Conservation (phyloP, 2,797 vertebrate genomes). For the Lycodopsis pacificus region DNA sequence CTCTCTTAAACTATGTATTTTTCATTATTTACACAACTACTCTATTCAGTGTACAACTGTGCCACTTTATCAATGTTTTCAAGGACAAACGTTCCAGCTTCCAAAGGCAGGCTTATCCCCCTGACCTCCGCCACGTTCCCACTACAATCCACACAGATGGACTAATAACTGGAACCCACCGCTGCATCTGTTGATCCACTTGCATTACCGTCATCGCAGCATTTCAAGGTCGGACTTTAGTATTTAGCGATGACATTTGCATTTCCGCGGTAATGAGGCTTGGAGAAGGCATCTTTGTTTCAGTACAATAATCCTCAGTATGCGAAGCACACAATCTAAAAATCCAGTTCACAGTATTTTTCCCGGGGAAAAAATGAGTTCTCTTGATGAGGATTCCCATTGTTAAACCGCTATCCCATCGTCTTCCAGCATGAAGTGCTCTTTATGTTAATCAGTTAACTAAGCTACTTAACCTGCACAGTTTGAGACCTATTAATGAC, state of each 20-base stretch:
- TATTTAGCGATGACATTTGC: neutral
- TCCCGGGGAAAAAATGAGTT: neutral
- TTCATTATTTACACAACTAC: neutral
- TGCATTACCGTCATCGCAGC: neutral
- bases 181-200: conserved; percentile 7
- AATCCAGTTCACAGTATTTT: neutral
- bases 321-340: neutral
- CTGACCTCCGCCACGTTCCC: neutral
- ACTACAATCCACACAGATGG: neutral
- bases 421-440: conserved; percentile 34
- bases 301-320: neutral
- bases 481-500: conserved; percentile 60
- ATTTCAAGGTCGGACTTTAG: conserved; percentile 8
- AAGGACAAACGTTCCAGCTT: conserved; percentile 3
- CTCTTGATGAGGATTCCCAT: conserved; percentile 11
- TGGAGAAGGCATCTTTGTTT: neutral
- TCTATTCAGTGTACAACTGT: neutral
- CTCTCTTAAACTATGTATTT: neutral
- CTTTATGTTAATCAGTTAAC: conserved; percentile 58
- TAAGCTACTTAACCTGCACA: conserved; percentile 62
- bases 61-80: neutral
- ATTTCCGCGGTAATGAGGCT: neutral
- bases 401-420: neutral
- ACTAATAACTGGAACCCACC: neutral
- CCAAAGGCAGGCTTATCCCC: neutral